phyloP scores from a whole-genome alignment of 1,140 invertebrate species.

The Drosophila arawakana region DNA sequence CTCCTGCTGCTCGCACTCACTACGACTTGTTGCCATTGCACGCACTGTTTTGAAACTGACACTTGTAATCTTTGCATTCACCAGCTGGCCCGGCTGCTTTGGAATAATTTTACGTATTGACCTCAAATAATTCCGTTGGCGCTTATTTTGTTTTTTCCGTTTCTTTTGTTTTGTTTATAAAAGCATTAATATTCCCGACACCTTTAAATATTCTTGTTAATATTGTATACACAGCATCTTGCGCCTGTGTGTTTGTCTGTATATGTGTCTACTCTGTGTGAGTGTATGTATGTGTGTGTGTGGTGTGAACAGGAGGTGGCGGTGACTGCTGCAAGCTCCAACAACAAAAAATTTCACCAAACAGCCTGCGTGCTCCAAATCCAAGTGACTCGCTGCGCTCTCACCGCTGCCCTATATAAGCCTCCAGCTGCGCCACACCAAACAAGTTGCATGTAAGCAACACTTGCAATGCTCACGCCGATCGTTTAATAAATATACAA shows the following conservation, averaged over 20 bases:
- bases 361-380: constrained; percentile 49
- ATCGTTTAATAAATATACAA: constrained; percentile 40
- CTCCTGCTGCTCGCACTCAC: constrained; percentile 33
- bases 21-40: constrained; percentile 72
- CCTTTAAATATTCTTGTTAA: constrained; percentile 64
- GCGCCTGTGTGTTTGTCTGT: constrained; percentile 13
- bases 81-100: constrained; percentile 40
- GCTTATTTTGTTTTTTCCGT: constrained; percentile 11
- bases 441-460: constrained; percentile 33
- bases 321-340: constrained; percentile 37
- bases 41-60: constrained; percentile 47
- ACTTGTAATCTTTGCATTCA: constrained; percentile 40
- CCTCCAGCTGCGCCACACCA: constrained; percentile 42
- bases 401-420: constrained; percentile 36
- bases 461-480: constrained; percentile 16
- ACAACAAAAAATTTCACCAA: constrained; percentile 53
- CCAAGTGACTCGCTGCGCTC: constrained; percentile 28
- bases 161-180: constrained; percentile 65
- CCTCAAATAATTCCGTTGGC: constrained; percentile 39
- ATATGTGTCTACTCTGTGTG: background rate
- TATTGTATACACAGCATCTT: constrained; percentile 79
- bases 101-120: constrained; percentile 36
- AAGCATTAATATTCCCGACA: constrained; percentile 56
- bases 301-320: constrained; percentile 28
- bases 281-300: background rate